Evolutionary conservation across 2,888 invertebrate species (phyloP).

Genomic region (Sepioteuthis lessoniana): DNA sequence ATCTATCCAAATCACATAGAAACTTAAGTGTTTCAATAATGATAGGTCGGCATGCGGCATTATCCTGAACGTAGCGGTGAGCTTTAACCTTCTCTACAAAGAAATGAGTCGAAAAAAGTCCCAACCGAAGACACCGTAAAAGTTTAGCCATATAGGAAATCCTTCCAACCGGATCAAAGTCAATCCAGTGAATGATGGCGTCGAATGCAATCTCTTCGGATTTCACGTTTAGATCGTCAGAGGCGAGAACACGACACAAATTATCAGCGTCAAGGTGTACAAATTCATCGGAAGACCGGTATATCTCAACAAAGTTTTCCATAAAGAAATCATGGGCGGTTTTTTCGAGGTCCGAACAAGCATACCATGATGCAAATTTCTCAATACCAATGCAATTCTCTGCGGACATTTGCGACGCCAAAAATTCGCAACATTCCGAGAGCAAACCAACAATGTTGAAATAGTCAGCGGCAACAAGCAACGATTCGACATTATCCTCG

Average conservation of each 20-base stretch:
- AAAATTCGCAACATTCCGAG: constrained; percentile 86
- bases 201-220: constrained; percentile 74
- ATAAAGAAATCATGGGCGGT: constrained; percentile 84
- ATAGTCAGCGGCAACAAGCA: constrained; percentile 89
- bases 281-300: constrained; percentile 66
- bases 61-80: constrained; percentile 86
- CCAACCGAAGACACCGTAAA: constrained; percentile 70
- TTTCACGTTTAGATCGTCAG: constrained; percentile 73
- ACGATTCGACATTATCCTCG: constrained; percentile 83
- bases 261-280: constrained; percentile 77
- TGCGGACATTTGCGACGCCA: constrained; percentile 82
- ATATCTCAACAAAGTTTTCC: constrained; percentile 70
- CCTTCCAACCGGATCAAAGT: constrained; percentile 83
- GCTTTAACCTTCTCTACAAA: constrained; percentile 87
- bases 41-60: constrained; percentile 87
- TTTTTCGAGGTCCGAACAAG: constrained; percentile 83
- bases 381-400: constrained; percentile 89
- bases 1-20: constrained; percentile 92
- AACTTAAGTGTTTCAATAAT: constrained; percentile 93
- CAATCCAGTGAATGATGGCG: constrained; percentile 85
- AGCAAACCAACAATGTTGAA: constrained; percentile 88
- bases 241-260: constrained; percentile 63
- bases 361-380: constrained; percentile 86
- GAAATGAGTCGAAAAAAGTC: constrained; percentile 88
- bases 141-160: constrained; percentile 83